Evolutionary conservation across 2,888 invertebrate genomes (phyloP).

Genomic region (Abrostola triplasia): DNA sequence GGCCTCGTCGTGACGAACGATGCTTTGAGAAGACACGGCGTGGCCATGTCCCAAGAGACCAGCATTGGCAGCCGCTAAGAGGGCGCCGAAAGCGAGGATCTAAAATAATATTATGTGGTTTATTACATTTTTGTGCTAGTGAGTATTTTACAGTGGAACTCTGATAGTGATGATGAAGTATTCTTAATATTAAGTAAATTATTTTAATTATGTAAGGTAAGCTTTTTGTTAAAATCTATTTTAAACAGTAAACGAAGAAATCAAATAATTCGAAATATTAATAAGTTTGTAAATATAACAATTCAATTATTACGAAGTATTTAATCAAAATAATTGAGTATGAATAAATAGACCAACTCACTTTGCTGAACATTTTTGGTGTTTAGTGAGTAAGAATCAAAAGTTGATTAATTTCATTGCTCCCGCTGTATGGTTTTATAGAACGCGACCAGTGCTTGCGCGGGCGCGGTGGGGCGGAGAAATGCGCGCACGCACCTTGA

Average conservation of each 20-base stretch:
- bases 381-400: conserved; percentile 69
- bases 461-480: conserved; percentile 72
- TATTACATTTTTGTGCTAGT: not conserved
- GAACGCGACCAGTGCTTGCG: conserved; percentile 58
- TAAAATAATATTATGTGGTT: conserved; percentile 13
- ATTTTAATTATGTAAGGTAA: too few relatives aligned
- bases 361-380: conserved; percentile 79
- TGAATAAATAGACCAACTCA: conserved; percentile 57
- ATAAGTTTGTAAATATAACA: too few relatives aligned
- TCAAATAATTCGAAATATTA: too few relatives aligned
- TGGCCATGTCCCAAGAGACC: conserved; percentile 66
- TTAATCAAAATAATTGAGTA: conserved; percentile 2
- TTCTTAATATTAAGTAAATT: too few relatives aligned
- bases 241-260: too few relatives aligned
- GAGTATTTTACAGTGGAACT: too few relatives aligned
- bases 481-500: conserved; percentile 72
- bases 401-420: conserved; percentile 75
- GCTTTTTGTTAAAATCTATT: too few relatives aligned
- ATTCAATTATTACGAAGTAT: not conserved
- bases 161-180: too few relatives aligned
- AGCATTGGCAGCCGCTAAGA: conserved; percentile 60
- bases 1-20: conserved; percentile 65
- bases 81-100: conserved; percentile 57
- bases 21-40: conserved; percentile 71
- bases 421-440: conserved; percentile 75